Evolutionary conservation across 2,113 vertebrate genomes (phyloP).

Genomic region (Pagrus major): DNA sequence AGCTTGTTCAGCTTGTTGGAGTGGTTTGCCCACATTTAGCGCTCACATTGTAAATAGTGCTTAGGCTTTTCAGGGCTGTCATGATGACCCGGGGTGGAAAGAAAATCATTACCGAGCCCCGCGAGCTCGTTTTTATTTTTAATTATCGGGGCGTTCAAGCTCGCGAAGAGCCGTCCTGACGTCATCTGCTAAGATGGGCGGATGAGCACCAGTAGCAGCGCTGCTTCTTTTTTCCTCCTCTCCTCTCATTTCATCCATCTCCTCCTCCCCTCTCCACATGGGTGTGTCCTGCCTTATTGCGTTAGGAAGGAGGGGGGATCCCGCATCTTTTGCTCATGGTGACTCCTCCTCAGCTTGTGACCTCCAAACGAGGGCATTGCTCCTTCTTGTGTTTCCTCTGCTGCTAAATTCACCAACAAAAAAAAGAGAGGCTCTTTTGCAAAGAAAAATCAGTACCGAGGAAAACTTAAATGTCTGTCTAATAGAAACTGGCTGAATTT

Average conservation of each 20-base stretch:
- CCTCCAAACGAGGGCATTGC: conserved; percentile 77
- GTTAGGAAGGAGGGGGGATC: conserved; percentile 80
- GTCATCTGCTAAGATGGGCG: conserved; percentile 72
- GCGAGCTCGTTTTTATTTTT: conserved; percentile 23
- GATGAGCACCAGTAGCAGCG: conserved; percentile 64
- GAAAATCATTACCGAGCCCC: conserved; percentile 1
- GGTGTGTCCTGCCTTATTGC: conserved; percentile 83
- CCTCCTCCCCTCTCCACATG: conserved; percentile 64
- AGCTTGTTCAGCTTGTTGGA: conserved; percentile 56
- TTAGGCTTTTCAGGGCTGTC: background rate
- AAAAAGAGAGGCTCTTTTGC: background rate
- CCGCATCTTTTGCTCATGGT: conserved; percentile 73
- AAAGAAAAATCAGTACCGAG: background rate
- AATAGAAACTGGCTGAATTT: background rate
- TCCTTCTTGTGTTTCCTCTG: conserved; percentile 35
- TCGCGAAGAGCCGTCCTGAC: conserved; percentile 54
- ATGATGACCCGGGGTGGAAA: background rate
- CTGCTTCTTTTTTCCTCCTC: conserved; percentile 59
- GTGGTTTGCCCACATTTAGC: conserved; percentile 52
- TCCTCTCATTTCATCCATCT: conserved; percentile 64
- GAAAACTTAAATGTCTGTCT: conserved; percentile 5
- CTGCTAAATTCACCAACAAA: conserved; percentile 29
- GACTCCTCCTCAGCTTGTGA: conserved; percentile 73
- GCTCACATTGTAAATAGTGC: background rate
- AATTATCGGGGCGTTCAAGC: conserved; percentile 38